Percentiles rank a stretch among this genome's conserved stretches.
phyloP scores from a whole-genome alignment of 2,888 invertebrate species.

The Protophormia terraenovae region DNA sequence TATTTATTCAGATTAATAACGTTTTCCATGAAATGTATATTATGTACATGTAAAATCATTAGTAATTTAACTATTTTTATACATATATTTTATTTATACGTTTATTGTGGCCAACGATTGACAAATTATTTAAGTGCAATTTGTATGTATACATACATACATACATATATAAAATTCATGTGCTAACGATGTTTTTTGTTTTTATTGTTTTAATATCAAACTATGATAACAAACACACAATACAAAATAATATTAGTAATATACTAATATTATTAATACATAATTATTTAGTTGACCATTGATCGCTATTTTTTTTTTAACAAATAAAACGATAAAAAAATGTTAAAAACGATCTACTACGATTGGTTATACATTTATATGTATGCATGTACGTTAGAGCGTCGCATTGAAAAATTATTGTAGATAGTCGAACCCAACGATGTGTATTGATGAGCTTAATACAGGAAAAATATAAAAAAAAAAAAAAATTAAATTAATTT shows the following conservation, averaged over 20 bases:
- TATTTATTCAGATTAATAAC: no score
- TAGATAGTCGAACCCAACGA: no score
- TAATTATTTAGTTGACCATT: constrained; percentile 54
- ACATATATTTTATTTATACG: background rate
- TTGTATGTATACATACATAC: background rate
- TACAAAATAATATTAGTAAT: background rate
- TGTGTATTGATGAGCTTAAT: no score
- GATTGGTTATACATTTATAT: no score
- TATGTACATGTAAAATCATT: background rate
- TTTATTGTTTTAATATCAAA: constrained; percentile 11
- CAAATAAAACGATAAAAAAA: constrained; percentile 25
- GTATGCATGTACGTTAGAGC: no score
- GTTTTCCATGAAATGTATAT: no score
- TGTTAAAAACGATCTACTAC: background rate
- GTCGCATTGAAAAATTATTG: no score
- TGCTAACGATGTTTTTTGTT: background rate
- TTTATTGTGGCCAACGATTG: background rate
- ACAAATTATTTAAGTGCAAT: background rate
- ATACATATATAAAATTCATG: background rate
- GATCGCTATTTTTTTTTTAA: constrained; percentile 50
- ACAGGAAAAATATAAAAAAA: no score
- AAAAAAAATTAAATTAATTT: no score
- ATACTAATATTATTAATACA: background rate
- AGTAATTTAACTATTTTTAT: background rate
- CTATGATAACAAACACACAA: constrained; percentile 8